Evolutionary conservation across 2,797 vertebrate species (phyloP).

Genomic region (Lithobates sylvaticus): DNA sequence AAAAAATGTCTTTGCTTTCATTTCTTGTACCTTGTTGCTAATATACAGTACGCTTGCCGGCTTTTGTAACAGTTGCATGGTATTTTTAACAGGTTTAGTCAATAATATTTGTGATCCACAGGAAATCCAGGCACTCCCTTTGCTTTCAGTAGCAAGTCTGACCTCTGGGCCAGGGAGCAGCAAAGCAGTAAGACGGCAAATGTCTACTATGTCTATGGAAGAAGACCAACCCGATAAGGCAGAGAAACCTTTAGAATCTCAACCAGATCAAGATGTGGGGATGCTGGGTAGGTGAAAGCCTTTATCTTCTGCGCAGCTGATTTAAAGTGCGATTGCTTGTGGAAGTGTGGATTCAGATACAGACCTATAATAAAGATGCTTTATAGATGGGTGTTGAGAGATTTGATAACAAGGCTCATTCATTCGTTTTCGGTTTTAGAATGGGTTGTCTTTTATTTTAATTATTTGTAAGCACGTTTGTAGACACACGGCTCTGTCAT

Average conservation of each 20-base stretch:
- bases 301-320: neutral
- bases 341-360: too few species aligned
- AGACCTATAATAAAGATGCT: too few species aligned
- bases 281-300: slow-evolving; percentile 19
- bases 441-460: neutral
- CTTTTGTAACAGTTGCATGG: too few species aligned
- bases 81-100: too few species aligned
- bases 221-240: slow-evolving; percentile 73
- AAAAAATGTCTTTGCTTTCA: too few species aligned
- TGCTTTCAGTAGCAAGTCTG: slow-evolving; percentile 82
- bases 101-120: slow-evolving; percentile 37
- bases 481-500: neutral
- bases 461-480: neutral
- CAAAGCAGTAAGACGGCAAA: slow-evolving; percentile 76
- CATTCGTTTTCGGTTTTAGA: too few species aligned
- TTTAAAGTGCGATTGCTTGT: too few species aligned
- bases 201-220: slow-evolving; percentile 70
- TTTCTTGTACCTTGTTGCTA: too few species aligned
- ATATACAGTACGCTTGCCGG: too few species aligned
- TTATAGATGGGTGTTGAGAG: too few species aligned
- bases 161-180: slow-evolving; percentile 72
- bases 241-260: slow-evolving; percentile 67
- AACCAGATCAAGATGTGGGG: slow-evolving; percentile 74
- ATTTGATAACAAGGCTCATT: too few species aligned
- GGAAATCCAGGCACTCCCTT: slow-evolving; percentile 89